These are phyloP conservation scores for Gobius niger DNA, from an alignment of 2,113 vertebrate genomes.

Conservation along the genomic window DNA sequence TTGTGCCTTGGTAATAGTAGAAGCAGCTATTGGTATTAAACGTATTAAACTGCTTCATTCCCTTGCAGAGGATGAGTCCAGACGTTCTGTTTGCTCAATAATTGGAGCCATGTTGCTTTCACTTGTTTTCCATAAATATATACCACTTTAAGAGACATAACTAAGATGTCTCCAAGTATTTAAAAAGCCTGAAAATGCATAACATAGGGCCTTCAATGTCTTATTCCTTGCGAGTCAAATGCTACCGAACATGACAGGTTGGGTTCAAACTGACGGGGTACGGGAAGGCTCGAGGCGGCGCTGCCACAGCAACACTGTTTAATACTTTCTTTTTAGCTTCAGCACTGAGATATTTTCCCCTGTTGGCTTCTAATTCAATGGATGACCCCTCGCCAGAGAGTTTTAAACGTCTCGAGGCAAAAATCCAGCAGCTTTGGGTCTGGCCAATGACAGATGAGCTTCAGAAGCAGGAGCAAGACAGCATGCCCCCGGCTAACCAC, in stretches of 20 bases:
- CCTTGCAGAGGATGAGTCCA: no score
- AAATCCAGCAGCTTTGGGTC: constrained; percentile 70
- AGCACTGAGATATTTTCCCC: constrained; percentile 62
- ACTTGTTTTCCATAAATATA: no score
- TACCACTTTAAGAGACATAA: no score
- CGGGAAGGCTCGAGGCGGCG: constrained; percentile 53
- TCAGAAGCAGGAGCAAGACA: constrained; percentile 69
- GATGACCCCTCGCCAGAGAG: constrained; percentile 74
- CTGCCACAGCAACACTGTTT: constrained; percentile 69
- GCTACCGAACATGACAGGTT: constrained; percentile 34
- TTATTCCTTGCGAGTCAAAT: constrained; percentile 38
- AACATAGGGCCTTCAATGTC: no score
- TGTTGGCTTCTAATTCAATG: constrained; percentile 74
- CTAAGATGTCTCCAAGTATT: no score
- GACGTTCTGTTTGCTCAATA: no score
- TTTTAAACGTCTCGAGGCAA: constrained; percentile 78
- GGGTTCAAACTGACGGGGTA: constrained; percentile 40
- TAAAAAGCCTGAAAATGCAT: no score
- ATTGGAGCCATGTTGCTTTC: no score
- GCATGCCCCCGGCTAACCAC: constrained; percentile 72
- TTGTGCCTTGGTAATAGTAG: no score
- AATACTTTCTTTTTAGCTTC: constrained; percentile 64
- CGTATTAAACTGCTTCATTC: no score
- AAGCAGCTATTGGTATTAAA: no score
- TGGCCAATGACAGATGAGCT: constrained; percentile 75